These are phyloP conservation scores for Tipula unca DNA, from an alignment of 2,888 invertebrate species.

Conservation along the genomic window DNA sequence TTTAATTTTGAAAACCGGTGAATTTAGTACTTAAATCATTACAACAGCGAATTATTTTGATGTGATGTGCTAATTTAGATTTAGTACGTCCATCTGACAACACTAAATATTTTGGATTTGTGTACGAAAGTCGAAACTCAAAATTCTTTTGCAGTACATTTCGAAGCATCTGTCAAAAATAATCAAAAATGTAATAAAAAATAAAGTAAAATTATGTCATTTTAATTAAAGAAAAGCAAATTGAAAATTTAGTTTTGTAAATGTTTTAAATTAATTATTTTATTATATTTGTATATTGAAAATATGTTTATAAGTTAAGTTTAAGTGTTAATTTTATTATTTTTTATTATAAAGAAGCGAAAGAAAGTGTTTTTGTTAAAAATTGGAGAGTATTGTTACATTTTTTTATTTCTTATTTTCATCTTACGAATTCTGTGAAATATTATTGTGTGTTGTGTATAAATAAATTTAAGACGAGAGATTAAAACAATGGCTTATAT, in stretches of 20 bases:
- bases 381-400: not conserved
- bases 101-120: not conserved
- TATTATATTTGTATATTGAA: not conserved
- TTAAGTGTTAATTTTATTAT: not conserved
- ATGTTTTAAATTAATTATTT: not conserved
- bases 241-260: not conserved
- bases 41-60: not conserved
- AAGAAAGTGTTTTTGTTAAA: not conserved
- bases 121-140: not conserved
- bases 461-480: not conserved
- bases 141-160: not conserved
- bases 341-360: not conserved
- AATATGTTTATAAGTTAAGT: not conserved
- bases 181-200: not conserved
- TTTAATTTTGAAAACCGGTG: not conserved
- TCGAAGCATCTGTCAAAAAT: not conserved
- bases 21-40: not conserved
- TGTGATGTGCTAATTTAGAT: too few species aligned
- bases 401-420: not conserved
- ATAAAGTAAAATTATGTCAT: not conserved
- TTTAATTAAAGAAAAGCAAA: not conserved
- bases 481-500: slow-evolving; percentile 59
- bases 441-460: not conserved
- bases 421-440: not conserved
- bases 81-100: not conserved